Evolutionary conservation across 1,140 invertebrate genomes (phyloP), one percentile per base, ranked within the genome.

Genomic region (Nomia melanderi): DNA sequence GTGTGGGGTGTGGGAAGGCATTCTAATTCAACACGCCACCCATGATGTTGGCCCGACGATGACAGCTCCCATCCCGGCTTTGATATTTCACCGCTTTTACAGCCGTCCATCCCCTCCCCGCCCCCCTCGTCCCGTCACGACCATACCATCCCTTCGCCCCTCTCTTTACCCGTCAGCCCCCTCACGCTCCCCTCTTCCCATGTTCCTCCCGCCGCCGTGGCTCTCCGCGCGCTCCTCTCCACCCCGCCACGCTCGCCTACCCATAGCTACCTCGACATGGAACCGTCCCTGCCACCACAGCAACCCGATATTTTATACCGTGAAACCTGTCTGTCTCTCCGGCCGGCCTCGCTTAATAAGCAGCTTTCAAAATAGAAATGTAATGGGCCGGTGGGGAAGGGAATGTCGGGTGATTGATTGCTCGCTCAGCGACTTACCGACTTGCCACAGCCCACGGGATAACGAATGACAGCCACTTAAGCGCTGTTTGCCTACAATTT

Each of bases 41-140:
- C 94, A 94, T 94, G 94, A 94, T 93, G 92, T 92, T 92, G 93
- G 93, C 92, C 90, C 93, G 93, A 93, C 92, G 93, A 93, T 93
- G 92, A 93, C 91, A 92, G 92, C 94, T 94, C 94, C 94, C 93
- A 94, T 92, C 91, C 90, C 88, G 92, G 91, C 91, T 92, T 92
- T 92, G 93, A 93, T 93, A 93, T 93, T 93, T 92, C 93, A 92
- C 93, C 91, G 91, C 93, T 92, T 91, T 91, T 92, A 92, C 90
- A 90, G 89, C 87, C 88, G 87, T 83, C 88, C 84, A 74, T 86
- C 83, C 81, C 87, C 77, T 81, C 77, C 20, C 14, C 41, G 11
- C 14, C 17, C 41, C 14, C 23, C 27, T 77, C 33, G 4, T 2
- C 14, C 1, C 14, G 33, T 44, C 41, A 0, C 41, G n/a, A n/a